These are phyloP conservation scores for Tamias sibiricus DNA, from an alignment of 2,113 vertebrate genomes.

Conservation along the genomic window DNA sequence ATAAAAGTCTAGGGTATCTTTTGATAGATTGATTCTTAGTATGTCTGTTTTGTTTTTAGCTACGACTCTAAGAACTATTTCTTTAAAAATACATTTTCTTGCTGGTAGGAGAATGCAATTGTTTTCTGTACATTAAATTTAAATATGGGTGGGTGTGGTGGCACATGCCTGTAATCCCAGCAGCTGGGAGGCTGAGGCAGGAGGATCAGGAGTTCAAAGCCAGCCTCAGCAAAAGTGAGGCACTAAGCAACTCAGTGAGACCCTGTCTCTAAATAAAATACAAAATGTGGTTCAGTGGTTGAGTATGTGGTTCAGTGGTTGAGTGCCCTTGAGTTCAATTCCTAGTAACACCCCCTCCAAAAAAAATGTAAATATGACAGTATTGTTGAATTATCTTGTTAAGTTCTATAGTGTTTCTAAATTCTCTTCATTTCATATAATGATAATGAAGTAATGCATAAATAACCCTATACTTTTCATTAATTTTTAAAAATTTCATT, in stretches of 20 bases:
- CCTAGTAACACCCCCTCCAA: too few relatives aligned
- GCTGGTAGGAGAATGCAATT: neutral
- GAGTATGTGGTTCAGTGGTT: too few relatives aligned
- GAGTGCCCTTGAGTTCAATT: too few relatives aligned
- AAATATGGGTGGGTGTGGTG: too few relatives aligned
- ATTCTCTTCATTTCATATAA: neutral
- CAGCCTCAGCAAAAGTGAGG: too few relatives aligned
- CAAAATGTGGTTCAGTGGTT: too few relatives aligned
- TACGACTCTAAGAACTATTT: neutral
- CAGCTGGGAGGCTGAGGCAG: too few relatives aligned
- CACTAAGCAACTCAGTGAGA: too few relatives aligned
- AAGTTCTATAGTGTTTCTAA: neutral
- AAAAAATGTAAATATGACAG: neutral
- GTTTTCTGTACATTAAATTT: neutral
- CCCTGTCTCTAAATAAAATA: too few relatives aligned
- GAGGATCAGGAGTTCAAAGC: too few relatives aligned
- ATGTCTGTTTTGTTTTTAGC: neutral
- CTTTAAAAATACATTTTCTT: neutral
- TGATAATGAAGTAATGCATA: neutral
- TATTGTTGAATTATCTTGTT: neutral
- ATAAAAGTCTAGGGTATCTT: neutral
- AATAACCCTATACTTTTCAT: neutral
- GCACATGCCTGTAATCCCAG: too few relatives aligned
- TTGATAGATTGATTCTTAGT: neutral
- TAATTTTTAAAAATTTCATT: neutral